Base-by-base conservation (phyloP, 2,888 invertebrate species). In the Brachyopa scutellaris region DNA sequence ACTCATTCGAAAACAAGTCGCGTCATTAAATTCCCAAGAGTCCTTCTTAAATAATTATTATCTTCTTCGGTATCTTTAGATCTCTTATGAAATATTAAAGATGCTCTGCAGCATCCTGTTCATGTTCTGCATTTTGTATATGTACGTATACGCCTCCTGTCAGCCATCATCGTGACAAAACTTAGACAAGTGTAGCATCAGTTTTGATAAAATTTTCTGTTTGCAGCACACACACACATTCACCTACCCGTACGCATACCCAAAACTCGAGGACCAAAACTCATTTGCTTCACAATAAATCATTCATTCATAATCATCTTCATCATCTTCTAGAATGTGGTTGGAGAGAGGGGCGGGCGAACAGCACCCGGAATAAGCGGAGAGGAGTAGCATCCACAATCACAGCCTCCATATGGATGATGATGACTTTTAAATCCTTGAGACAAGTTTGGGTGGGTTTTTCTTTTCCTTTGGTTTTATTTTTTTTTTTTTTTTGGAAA, bases 261-360 rank as follows among this genome's bases (percentile, higher is more conserved):
- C n/a, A 19, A 21, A 19, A 19, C n/a, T 36, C 31, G 38, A 36
- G 47, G 31, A 57, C 51, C 53, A 62, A 47, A 64, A 74, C 64
- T 66, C 73, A 66, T 74, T 66, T 74, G 64, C 38, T 57, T 66
- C 57, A 38, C 47, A 57, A 74, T 74, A 74, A 66, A 74, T 74
- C 73, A 74, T 74, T 74, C 73, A 74, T 74, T 74, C 66, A 74
- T 66, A 74, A 74, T 64, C 57, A 69, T 72, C 33, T 23, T 45
- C 73, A 55, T 73, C 21, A 26, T 36, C 26, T n/a, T 8, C 36
- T 15, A 40, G 6, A 29, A 6, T 64, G 26, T n/a, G 8, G 26
- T 11, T n/a, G 15, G 21, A 19, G 9, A 15, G 5, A 2, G 9
- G 15, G 4, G 19, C 15, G n/a, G 11, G 19, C n/a, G n/a, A n/a